Percentiles rank a stretch among this genome's conserved stretches.
phyloP scores from a whole-genome alignment of 2,888 invertebrate species.

The Drosophila birchii region DNA sequence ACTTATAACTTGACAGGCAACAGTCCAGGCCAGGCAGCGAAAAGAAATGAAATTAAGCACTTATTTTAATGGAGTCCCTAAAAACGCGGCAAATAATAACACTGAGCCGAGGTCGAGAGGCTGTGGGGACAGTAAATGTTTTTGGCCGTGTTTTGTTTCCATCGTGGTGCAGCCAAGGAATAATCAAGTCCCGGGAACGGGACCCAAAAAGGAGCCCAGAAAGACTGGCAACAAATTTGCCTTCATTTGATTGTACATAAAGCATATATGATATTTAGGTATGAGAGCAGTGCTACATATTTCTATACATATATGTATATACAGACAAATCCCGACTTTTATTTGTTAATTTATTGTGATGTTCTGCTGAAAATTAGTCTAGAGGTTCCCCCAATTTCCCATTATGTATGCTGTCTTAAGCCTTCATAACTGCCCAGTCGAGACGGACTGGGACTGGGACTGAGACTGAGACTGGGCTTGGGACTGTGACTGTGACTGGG shows the following conservation, averaged over 20 bases:
- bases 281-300: no score
- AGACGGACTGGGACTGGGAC: background rate
- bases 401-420: conserved; percentile 65
- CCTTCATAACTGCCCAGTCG: conserved; percentile 54
- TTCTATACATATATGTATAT: no score
- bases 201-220: background rate
- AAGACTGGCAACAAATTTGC: conserved; percentile 69
- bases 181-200: conserved; percentile 33
- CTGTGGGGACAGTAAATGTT: conserved; percentile 53
- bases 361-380: conserved; percentile 76
- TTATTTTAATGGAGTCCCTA: conserved; percentile 75
- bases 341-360: conserved; percentile 80
- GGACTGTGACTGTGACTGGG: background rate
- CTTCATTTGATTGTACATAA: conserved; percentile 65
- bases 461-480: background rate
- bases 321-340: conserved; percentile 68
- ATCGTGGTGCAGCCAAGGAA: conserved; percentile 29
- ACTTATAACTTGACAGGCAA: conserved; percentile 65
- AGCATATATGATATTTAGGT: background rate
- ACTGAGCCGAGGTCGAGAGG: background rate
- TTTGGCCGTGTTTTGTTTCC: background rate
- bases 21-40: conserved; percentile 11
- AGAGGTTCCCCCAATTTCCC: conserved; percentile 71
- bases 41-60: conserved; percentile 71
- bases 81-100: conserved; percentile 40